Evolutionary conservation across 2,113 vertebrate species (phyloP), one percentile per base, ranked within the genome.

Genomic region (Megaleporinus macrocephalus): DNA sequence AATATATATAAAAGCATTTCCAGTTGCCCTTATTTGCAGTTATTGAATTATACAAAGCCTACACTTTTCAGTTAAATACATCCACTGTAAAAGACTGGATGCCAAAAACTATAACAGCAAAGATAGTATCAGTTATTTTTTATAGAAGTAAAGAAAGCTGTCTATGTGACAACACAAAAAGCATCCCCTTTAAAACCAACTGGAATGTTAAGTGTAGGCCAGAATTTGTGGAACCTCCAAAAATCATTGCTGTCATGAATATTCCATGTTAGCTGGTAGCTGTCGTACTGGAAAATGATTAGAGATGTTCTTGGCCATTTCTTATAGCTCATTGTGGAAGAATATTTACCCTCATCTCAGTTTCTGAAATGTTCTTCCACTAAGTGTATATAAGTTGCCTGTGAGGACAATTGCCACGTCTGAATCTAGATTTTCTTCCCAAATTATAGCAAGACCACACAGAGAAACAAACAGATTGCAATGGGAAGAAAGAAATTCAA

Each of bases 401-500:
- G 5, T 33, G 15, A 68, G 76, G 24, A 33, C 9, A 30, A 2
- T 18, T 71, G 11, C 12, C 24, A 53, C 29, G 18, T 33, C 11
- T 26, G 41, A 63, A 51, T 73, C 33, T 55, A 41, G 16, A 55
- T 65, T 83, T 30, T 86, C 22, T 78, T 15, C 71, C 80, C 59
- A 71, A 16, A 18, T 78, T 86, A 24, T 89, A 99, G 97, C 94
- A 99, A 99, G 87, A 97, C 95, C 87, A 96, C 97, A 84, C 98
- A 99, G 92, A 97, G 97, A 91, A 99, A 96, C 93, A 99, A 99
- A 89, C 97, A 99, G 92, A 96, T 99, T 33, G 97, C 97, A 33
- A 97, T 99, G 97, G 98, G 98, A 89, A 96, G 98, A 86, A 99
- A 99, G 87, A 99, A 99, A 81, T 99, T 99, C 89, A 99, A 99